phyloP scores from a whole-genome alignment of 1,140 invertebrate species.

The Heliconius hewitsoni region DNA sequence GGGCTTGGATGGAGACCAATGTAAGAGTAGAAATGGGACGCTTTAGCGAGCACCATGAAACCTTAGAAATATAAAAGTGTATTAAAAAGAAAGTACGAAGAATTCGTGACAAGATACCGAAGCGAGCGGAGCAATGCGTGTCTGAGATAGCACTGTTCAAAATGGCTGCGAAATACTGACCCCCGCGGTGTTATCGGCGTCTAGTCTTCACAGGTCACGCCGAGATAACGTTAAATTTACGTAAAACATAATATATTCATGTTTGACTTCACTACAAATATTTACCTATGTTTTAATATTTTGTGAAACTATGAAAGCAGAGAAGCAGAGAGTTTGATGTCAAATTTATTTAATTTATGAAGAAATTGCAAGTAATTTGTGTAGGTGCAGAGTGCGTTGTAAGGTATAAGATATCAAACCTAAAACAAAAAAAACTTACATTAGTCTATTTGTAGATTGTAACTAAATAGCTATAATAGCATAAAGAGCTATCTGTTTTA shows the following conservation, averaged over 20 bases:
- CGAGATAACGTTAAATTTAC: slow-evolving; percentile 48
- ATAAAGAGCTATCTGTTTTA: too few species aligned
- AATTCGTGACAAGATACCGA: slow-evolving; percentile 35
- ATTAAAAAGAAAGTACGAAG: slow-evolving; percentile 40
- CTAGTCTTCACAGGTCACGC: slow-evolving; percentile 54
- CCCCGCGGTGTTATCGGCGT: slow-evolving; percentile 58
- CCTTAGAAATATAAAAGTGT: slow-evolving; percentile 39
- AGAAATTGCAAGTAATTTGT: too few species aligned
- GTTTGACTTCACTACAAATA: neutral
- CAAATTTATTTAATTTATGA: too few species aligned
- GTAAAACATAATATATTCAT: slow-evolving; percentile 18
- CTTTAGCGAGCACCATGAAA: slow-evolving; percentile 72
- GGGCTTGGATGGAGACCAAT: slow-evolving; percentile 45
- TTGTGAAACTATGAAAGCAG: neutral
- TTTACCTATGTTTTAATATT: neutral
- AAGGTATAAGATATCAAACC: too few species aligned
- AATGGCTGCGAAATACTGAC: slow-evolving; percentile 67
- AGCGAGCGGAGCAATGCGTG: slow-evolving; percentile 45
- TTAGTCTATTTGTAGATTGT: too few species aligned
- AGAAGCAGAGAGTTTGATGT: too few species aligned
- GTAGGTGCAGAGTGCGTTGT: too few species aligned
- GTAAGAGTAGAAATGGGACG: slow-evolving; percentile 39
- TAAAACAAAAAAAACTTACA: too few species aligned
- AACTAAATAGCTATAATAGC: too few species aligned
- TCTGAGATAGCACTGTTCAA: slow-evolving; percentile 62